Evolutionary conservation across 1,140 invertebrate genomes (phyloP), one percentile per base, ranked within the genome.

Genomic region (Globodera rostochiensis): DNA sequence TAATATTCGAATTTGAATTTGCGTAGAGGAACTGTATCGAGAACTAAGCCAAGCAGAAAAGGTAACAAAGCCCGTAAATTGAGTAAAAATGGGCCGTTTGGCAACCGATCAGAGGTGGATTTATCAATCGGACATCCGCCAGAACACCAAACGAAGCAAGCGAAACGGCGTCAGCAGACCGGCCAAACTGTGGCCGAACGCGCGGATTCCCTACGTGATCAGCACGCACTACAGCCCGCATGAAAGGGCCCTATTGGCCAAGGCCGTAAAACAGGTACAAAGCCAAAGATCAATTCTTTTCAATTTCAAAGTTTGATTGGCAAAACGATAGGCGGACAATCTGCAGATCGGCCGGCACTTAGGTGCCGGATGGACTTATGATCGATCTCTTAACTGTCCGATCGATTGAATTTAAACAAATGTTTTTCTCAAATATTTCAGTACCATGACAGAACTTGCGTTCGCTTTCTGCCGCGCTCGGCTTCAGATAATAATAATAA

Each of bases 381-480:
- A 36, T 36, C 36, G 36, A 36, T 36, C 36, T 36, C 36, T 36
- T 36, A 36, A 36, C 36, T 36, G 36, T 36, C 36, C 36, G 36
- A 36, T 36, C 60, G 19, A 3, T n/a, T 76, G 21, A 6, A 86
- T 25, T 7, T 7, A 79, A 25, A 25, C 8, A 7, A 21, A 25
- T 36, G 13, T 4, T 0, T 0, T 81, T 46, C 25, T 15, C 45
- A 6, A n/a, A 11, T 21, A 15, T n/a, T 74, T 45, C 82, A 82
- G 84, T 89, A 89, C 75, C 89, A 89, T 78, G 88, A 90, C 50
- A 86, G 88, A 69, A 90, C 87, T 8, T 89, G 88, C 73, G 85
- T 89, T 53, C 80, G 88, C 64, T 89, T 89, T 85, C 86, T 89
- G 15, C 89, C 88, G 0, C 50, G 88, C 79, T 53, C 83, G n/a